Evolutionary conservation across 2,797 vertebrate genomes (phyloP).

Genomic region (Cirrhinus molitorella): DNA sequence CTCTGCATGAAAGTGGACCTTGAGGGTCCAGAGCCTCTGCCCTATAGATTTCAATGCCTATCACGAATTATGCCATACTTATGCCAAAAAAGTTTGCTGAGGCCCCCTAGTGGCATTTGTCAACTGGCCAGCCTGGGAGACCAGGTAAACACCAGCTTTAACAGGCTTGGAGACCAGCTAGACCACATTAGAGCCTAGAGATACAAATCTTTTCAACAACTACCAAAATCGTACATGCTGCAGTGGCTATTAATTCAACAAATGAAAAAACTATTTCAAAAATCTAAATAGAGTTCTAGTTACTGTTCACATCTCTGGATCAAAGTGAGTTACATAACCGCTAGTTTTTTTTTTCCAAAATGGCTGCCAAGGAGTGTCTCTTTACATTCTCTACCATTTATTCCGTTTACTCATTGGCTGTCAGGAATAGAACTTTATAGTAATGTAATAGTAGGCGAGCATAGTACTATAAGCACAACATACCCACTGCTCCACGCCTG

Average conservation of each 20-base stretch:
- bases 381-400: slow-evolving; percentile 53
- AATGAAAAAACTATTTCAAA: neutral
- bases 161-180: neutral
- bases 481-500: neutral
- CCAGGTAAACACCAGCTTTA: neutral
- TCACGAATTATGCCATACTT: neutral
- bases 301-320: neutral
- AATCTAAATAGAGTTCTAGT: neutral
- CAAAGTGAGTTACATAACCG: neutral
- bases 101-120: neutral
- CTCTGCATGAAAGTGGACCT: too few species aligned
- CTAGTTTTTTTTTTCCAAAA: slow-evolving; percentile 44
- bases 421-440: slow-evolving; percentile 28
- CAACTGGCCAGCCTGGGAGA: neutral
- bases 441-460: slow-evolving; percentile 25
- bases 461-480: slow-evolving; percentile 11
- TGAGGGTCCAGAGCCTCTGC: neutral
- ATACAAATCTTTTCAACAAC: neutral
- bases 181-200: neutral
- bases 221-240: neutral
- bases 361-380: slow-evolving; percentile 43
- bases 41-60: too few species aligned
- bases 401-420: slow-evolving; percentile 23
- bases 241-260: neutral
- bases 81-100: neutral